Evolutionary conservation across 2,113 vertebrate species (phyloP), one percentile per base, ranked within the genome.

Genomic region (Donacobius atricapilla): DNA sequence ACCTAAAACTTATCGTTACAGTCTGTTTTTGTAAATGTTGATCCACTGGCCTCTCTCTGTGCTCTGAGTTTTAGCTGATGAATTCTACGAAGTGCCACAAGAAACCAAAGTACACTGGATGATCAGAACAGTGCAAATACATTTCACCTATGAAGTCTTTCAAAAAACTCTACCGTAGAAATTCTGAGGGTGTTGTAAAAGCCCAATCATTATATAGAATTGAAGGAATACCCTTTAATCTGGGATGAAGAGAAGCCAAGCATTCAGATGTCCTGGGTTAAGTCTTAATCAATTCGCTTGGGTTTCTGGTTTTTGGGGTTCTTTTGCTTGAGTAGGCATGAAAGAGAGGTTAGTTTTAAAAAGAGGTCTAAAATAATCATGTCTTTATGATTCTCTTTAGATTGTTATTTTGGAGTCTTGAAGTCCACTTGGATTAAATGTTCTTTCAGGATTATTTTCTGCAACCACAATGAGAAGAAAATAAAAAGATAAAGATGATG

Each of bases 251-350:
- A 72, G 31, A 72, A 80, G 17, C 0, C 9, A 72, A 93, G 27
- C 4, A 53, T 76, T 76, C 31, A 69, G 27, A 82, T n/a, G 20
- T 64, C 40, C 28, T 54, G 53, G 31, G 15, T 64, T 40, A 85
- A 75, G 8, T 37, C 28, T 76, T 80, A 72, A 44, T 61, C 10
- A 39, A 16, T 25, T 61, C 10, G 3, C 35, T 68, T 51, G 17
- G 1, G 1, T 25, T 51, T 76, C 31, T 50, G 13, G 13, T 9
- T 31, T 44, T 15, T 2, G 10, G 9, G 1, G 9, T 13, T 33
- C 65, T 66, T 60, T 44, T 35, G 5, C 64, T 76, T 71, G 17
- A 70, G 8, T 6, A 11, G 13, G 2, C 42, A 61, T 24, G 17
- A 33, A 93, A 77, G 13, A 66, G 28, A 66, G 3, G 13, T 37